Conservation (phyloP, 2,888 invertebrate genomes). For the Pandemis cinnamomeana region DNA sequence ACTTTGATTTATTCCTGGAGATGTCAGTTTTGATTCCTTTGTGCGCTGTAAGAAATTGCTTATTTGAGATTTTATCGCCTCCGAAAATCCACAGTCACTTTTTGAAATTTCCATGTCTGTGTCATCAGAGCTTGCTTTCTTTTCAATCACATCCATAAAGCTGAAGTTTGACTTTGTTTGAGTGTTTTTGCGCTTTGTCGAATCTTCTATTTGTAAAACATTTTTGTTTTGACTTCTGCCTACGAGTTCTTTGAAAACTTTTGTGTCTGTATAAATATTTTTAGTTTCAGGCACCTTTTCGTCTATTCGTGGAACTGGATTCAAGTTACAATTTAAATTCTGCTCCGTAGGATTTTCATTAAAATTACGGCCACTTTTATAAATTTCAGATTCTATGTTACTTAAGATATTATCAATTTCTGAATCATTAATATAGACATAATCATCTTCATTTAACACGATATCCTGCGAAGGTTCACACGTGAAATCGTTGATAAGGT, state of each 20-base stretch:
- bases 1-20: conserved; percentile 47
- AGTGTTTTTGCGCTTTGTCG: conserved; percentile 41
- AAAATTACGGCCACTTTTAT: background rate
- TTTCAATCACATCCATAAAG: conserved; percentile 65
- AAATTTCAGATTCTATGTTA: conserved; percentile 72
- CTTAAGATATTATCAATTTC: conserved; percentile 63
- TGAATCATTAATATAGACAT: conserved; percentile 56
- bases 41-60: conserved; percentile 61
- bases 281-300: conserved; percentile 40
- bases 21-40: conserved; percentile 39
- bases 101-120: conserved; percentile 43
- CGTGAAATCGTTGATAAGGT: conserved; percentile 29
- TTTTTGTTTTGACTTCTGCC: background rate
- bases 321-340: background rate
- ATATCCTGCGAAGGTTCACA: conserved; percentile 34
- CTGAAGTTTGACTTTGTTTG: conserved; percentile 61
- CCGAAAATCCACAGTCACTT: conserved; percentile 59
- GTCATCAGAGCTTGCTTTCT: conserved; percentile 53
- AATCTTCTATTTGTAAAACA: conserved; percentile 28
- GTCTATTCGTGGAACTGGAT: background rate
- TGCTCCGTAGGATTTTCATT: background rate
- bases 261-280: conserved; percentile 9
- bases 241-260: conserved; percentile 10
- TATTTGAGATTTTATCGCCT: conserved; percentile 64
- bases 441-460: conserved; percentile 47